A percentile compares a stretch with the other conserved stretches of the same genome.
Evolutionary conservation across 2,797 vertebrate species (phyloP).

Genomic region (Lophius americanus): DNA sequence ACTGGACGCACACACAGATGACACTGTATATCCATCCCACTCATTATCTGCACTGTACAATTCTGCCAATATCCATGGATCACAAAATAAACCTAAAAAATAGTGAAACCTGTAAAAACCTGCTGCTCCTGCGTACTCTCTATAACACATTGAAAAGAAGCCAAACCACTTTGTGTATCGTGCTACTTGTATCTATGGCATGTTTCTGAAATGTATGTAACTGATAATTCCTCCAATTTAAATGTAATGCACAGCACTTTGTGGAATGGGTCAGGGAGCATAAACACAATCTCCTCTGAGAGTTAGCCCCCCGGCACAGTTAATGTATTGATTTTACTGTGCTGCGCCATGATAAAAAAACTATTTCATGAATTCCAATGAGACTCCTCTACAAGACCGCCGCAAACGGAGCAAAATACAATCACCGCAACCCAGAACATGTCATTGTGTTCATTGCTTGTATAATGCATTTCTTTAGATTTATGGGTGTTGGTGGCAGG

Average conservation of each 20-base stretch:
- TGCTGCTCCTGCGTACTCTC: background rate
- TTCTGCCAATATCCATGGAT: background rate
- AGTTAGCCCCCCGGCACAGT: constrained; percentile 56
- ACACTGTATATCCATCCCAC: background rate
- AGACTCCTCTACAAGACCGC: constrained; percentile 64
- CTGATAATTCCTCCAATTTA: constrained; percentile 70
- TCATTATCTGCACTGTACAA: constrained; percentile 12
- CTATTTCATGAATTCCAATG: constrained; percentile 82
- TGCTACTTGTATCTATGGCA: constrained; percentile 35
- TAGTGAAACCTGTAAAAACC: background rate
- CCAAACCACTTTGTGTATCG: constrained; percentile 15
- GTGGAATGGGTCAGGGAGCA: constrained; percentile 70
- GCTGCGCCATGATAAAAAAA: constrained; percentile 64
- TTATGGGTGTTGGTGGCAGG: constrained; percentile 17
- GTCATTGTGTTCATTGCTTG: constrained; percentile 68
- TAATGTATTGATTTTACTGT: constrained; percentile 78
- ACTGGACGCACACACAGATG: constrained; percentile 2
- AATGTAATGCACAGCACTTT: constrained; percentile 67
- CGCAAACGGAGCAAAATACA: constrained; percentile 64
- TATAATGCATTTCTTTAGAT: constrained; percentile 66
- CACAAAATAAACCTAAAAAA: background rate
- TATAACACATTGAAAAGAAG: constrained; percentile 7
- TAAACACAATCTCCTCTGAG: constrained; percentile 73
- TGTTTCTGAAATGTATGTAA: constrained; percentile 52
- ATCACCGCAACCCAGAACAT: constrained; percentile 61